Conservation (phyloP, 2,888 invertebrate species). For the Alloscopus bannaensis region DNA sequence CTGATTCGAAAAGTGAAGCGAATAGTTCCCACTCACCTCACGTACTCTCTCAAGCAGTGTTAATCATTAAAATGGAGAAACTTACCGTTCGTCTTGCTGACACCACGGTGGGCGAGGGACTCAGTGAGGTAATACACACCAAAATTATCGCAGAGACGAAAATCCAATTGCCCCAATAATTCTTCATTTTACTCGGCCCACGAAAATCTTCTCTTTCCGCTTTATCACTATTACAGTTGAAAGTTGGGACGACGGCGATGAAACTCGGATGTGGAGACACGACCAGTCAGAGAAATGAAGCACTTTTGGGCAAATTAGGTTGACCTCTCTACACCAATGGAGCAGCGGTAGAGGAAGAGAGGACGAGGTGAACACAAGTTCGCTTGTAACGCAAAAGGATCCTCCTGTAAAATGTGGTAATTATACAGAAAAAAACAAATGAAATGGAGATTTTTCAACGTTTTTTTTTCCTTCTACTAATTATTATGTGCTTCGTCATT, state of each 20-base stretch:
- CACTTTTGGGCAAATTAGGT: constrained; percentile 27
- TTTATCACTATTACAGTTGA: constrained; percentile 58
- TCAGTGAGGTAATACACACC: constrained; percentile 48
- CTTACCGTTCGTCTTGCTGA: constrained; percentile 56
- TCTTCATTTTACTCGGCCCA: constrained; percentile 60
- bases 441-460: constrained; percentile 29
- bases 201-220: constrained; percentile 29
- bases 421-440: constrained; percentile 34
- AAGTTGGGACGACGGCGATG: constrained; percentile 51
- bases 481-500: constrained; percentile 10
- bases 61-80: constrained; percentile 58
- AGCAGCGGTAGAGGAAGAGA: background rate
- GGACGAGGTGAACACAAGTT: background rate
- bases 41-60: constrained; percentile 57
- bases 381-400: constrained; percentile 6
- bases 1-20: constrained; percentile 38
- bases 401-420: constrained; percentile 41
- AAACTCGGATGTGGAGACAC: constrained; percentile 16
- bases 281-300: too few relatives aligned
- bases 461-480: constrained; percentile 34
- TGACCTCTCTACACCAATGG: too few relatives aligned
- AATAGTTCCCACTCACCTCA: constrained; percentile 55
- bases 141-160: constrained; percentile 50
- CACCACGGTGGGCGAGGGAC: constrained; percentile 35
- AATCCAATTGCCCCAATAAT: constrained; percentile 61